These are phyloP conservation scores for Gasterosteus nipponicus DNA, from an alignment of 2,113 vertebrate genomes.

Conservation along the genomic window DNA sequence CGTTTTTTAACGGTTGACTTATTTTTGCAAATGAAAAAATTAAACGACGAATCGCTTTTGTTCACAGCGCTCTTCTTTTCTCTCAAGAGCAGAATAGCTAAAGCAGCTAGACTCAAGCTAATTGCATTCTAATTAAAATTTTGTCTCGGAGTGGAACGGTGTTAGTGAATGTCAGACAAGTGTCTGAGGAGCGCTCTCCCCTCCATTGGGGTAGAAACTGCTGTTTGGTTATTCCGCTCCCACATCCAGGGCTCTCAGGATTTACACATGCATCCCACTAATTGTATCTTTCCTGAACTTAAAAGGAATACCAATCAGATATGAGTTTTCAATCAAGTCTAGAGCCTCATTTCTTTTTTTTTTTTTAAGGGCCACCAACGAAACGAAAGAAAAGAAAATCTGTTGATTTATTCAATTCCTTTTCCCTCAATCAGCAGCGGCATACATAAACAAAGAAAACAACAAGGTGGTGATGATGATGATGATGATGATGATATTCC, in stretches of 20 bases:
- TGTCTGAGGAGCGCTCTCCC: constrained; percentile 62
- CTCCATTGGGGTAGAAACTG: constrained; percentile 53
- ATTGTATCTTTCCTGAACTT: constrained; percentile 71
- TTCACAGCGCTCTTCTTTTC: constrained; percentile 40
- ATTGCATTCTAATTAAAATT: constrained; percentile 82
- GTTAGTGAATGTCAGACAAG: constrained; percentile 79
- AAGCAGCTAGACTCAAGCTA: constrained; percentile 54
- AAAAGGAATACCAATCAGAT: constrained; percentile 74
- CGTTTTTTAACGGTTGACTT: constrained; percentile 46
- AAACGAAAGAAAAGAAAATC: constrained; percentile 20
- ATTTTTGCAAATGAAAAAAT: constrained; percentile 57
- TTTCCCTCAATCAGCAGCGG: constrained; percentile 43
- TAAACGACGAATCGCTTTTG: constrained; percentile 36
- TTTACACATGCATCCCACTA: constrained; percentile 58
- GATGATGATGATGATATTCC: constrained; percentile 49
- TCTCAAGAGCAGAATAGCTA: constrained; percentile 38
- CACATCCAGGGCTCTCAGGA: constrained; percentile 50
- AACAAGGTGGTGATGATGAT: constrained; percentile 13
- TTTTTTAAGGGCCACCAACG: constrained; percentile 7
- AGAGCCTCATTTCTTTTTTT: constrained; percentile 16
- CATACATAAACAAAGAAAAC: constrained; percentile 22
- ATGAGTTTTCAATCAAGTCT: constrained; percentile 68
- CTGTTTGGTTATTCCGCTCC: constrained; percentile 73
- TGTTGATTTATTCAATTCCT: constrained; percentile 48
- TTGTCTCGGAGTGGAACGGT: constrained; percentile 69